Evolutionary conservation across 2,113 vertebrate genomes (phyloP).

Genomic region (Toxotes chatareus): DNA sequence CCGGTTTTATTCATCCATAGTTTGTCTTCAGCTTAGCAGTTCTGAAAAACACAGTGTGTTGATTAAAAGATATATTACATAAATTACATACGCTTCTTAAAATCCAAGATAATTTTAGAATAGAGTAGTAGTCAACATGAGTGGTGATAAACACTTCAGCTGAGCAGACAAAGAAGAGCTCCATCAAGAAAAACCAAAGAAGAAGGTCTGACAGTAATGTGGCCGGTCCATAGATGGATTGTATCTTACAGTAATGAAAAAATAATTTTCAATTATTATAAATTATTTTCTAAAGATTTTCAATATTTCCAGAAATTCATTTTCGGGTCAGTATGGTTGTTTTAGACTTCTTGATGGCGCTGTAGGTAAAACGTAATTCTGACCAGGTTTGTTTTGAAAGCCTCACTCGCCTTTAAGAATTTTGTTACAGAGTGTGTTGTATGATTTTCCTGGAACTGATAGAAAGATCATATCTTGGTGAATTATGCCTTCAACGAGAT

Average conservation of each 20-base stretch:
- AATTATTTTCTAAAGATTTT: background rate
- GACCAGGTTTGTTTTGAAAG: too few relatives aligned
- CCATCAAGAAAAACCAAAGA: background rate
- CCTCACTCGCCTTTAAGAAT: too few relatives aligned
- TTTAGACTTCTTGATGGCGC: background rate
- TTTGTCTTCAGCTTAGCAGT: constrained; percentile 4
- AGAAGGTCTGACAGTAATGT: too few relatives aligned
- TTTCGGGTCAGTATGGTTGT: background rate
- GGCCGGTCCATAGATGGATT: too few relatives aligned
- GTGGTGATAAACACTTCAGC: background rate
- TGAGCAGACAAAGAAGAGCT: background rate
- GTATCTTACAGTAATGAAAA: too few relatives aligned
- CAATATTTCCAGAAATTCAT: background rate
- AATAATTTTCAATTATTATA: too few relatives aligned
- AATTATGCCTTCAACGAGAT: background rate
- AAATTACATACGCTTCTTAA: too few relatives aligned
- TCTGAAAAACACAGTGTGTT: constrained; percentile 6
- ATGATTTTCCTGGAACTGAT: background rate
- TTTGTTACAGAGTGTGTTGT: background rate
- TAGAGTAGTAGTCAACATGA: background rate
- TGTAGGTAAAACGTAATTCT: background rate
- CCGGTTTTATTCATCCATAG: constrained; percentile 3
- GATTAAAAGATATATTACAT: background rate
- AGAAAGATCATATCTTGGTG: background rate
- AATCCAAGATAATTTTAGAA: too few relatives aligned